Conservation (phyloP, 2,113 vertebrate species). For the Cyanoramphus novaezelandiae region DNA sequence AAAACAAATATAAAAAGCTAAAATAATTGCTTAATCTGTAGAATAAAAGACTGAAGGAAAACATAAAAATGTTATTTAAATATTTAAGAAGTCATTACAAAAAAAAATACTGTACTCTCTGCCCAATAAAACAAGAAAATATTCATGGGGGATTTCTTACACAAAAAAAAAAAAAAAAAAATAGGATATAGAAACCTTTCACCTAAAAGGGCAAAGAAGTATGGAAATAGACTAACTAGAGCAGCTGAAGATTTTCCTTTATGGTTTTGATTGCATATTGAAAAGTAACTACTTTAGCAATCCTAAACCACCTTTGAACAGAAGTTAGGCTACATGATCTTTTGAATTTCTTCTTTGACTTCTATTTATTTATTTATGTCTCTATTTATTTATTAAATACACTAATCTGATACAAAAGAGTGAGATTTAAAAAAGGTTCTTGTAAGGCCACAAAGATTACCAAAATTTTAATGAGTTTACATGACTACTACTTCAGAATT, state of each 20-base stretch:
- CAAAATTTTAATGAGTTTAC: neutral
- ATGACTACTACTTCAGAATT: neutral
- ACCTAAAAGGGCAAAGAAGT: neutral
- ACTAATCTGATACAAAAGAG: neutral
- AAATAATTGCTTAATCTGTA: neutral
- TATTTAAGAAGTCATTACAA: neutral
- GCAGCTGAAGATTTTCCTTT: neutral
- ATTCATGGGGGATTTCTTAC: fast-evolving
- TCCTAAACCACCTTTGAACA: neutral
- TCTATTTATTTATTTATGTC: neutral
- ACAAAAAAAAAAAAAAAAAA: neutral
- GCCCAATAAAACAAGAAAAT: neutral
- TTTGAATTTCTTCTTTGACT: neutral
- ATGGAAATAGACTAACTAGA: neutral
- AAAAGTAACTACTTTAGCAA: neutral
- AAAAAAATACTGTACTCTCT: neutral
- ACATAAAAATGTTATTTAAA: fast-evolving
- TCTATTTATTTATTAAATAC: neutral
- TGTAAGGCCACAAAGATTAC: neutral
- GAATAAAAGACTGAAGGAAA: neutral
- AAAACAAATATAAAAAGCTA: neutral
- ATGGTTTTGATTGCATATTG: neutral
- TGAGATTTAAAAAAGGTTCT: neutral
- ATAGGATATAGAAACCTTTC: neutral
- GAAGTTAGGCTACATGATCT: neutral